Base-by-base conservation (phyloP, 1,140 invertebrate species). In the Cydia amplana region DNA sequence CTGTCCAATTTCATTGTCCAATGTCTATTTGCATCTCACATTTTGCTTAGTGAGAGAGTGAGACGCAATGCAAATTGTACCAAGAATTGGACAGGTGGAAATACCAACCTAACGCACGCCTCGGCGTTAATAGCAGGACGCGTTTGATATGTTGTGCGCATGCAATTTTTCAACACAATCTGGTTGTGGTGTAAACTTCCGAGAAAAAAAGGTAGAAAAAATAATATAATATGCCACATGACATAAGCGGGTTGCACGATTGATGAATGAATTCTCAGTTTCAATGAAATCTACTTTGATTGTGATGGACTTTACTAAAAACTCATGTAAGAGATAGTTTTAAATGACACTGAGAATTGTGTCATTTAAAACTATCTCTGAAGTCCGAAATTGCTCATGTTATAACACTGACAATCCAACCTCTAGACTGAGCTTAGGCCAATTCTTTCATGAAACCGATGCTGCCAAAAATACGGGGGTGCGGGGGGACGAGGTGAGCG, bases 61-160 rank as follows among this genome's bases (percentile, higher is more conserved):
- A n/a, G n/a, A n/a, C n/a, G n/a, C n/a, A n/a, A n/a, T n/a, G n/a
- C n/a, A n/a, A n/a, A n/a, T n/a, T n/a, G n/a, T n/a, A n/a, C n/a
- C n/a, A n/a, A n/a, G n/a, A n/a, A n/a, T n/a, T n/a, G n/a, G n/a
- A n/a, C n/a, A n/a, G n/a, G n/a, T n/a, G n/a, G n/a, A n/a, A n/a
- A n/a, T n/a, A n/a, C n/a, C n/a, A n/a, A n/a, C n/a, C n/a, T n/a
- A 83, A 78, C 80, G 78, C 78, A 55, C 67, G 23, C 40, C 64
- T 12, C 64, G 77, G 82, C 83, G 82, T 81, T 82, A 80, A 83
- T 83, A 82, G 79, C 82, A 80, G 79, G 72, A 76, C 77, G 72
- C 73, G 36, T 72, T 77, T 84, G 85, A 87, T 85, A 85, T 87
- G 84, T 87, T 79, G 78, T 82, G 77, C 74, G 51, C 32, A 74